phyloP scores from a whole-genome alignment of 2,113 vertebrate species.

The Prietella phreatophila region DNA sequence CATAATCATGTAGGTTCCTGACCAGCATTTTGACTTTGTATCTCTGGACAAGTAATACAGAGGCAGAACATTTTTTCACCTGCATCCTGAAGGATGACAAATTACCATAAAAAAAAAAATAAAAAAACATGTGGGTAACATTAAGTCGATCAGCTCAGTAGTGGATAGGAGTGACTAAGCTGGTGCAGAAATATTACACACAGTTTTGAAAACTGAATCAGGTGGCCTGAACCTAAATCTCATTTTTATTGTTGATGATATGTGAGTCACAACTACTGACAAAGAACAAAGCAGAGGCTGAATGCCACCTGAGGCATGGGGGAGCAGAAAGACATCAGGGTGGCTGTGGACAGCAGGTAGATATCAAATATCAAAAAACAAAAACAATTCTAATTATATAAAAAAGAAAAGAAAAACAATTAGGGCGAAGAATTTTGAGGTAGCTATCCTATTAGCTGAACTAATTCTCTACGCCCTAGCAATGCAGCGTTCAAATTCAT shows the following conservation, averaged over 20 bases:
- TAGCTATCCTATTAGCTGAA: background rate
- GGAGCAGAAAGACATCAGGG: background rate
- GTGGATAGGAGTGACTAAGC: background rate
- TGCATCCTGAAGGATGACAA: background rate
- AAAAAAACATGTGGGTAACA: background rate
- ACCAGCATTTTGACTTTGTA: background rate
- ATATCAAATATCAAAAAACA: slow-evolving; percentile 11
- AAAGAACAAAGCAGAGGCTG: slow-evolving; percentile 10
- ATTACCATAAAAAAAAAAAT: background rate
- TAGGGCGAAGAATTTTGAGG: background rate
- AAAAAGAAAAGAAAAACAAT: background rate
- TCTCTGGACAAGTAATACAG: background rate
- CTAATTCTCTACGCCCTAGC: background rate
- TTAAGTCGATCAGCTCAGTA: background rate
- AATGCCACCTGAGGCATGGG: background rate
- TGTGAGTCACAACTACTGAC: background rate
- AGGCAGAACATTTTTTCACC: background rate
- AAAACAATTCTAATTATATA: background rate
- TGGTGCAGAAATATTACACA: background rate
- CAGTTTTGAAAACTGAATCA: slow-evolving; percentile 10
- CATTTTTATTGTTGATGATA: background rate
- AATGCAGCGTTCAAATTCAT: background rate
- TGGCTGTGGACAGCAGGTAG: background rate
- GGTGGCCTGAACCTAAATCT: background rate
- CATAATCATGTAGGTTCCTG: background rate